Base-by-base conservation (phyloP, 1,140 invertebrate species). In the Drosophila teissieri region DNA sequence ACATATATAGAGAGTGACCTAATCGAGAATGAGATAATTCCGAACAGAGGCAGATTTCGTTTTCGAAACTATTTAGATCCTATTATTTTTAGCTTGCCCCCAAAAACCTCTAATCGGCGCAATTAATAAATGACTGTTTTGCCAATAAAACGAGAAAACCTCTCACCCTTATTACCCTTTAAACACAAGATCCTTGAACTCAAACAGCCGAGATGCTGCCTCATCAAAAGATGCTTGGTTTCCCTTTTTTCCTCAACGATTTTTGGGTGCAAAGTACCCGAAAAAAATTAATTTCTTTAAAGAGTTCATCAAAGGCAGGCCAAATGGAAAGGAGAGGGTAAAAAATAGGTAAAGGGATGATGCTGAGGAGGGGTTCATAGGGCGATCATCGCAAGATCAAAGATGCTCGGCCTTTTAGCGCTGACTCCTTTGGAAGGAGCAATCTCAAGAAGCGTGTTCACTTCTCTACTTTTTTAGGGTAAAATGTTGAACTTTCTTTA, bases 81-180 rank as follows among this genome's bases (percentile, higher is more conserved):
- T 61, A 48, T 76, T 83, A 83, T 76, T 73, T 76, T 69, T 63
- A 83, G 65, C 58, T 51, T 44, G 62, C 24, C 22, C 48, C 22
- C 48, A 27, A 51, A 27, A 46, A 46, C 24, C 17, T 15, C 22
- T 19, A 40, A 52, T 53, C 39, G 39, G 31, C 40, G 14, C 70
- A 86, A 85, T 86, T 86, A 82, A 79, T 88, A 78, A 83, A 70
- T 70, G 40, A 62, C 77, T 88, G 83, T 86, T 86, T 77, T 88
- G 83, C 76, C 83, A 86, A 86, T 79, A 82, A 52, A 61, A 34
- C n/a, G 24, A 17, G 31, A 15, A 15, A 67, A 45, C 39, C 49
- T 17, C 44, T 52, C 39, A 53, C 56, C 72, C 69, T 39, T 48
- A 46, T 45, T 61, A 63, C 79, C 63, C 73, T 54, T 79, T 82